Percentiles rank a stretch among this genome's conserved stretches.
Conservation (phyloP, 2,888 invertebrate species). For the Pegoplata infirma region DNA sequence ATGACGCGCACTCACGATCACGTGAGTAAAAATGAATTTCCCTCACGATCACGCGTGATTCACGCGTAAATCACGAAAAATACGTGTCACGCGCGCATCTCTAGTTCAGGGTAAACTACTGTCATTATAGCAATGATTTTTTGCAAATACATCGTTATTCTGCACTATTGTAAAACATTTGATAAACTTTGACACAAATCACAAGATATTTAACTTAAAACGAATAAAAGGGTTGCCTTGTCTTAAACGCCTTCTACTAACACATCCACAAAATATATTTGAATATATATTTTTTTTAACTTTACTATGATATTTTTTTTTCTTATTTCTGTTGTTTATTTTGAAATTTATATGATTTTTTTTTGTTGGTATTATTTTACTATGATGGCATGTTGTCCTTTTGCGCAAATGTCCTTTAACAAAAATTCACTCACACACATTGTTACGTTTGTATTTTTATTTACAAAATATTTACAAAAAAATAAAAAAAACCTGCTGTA, state of each 20-base stretch:
- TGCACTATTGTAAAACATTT: background rate
- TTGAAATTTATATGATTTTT: slow-evolving; percentile 48
- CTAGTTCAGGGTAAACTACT: too few relatives aligned
- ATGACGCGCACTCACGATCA: too few relatives aligned
- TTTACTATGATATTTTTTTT: slow-evolving; percentile 3
- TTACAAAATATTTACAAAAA: background rate
- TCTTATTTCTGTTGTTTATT: slow-evolving; percentile 28
- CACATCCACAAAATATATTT: background rate
- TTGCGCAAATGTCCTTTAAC: slow-evolving; percentile 53
- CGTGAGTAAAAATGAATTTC: too few relatives aligned
- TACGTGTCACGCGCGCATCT: too few relatives aligned
- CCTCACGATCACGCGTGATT: too few relatives aligned
- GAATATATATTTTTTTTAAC: background rate
- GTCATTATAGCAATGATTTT: too few relatives aligned
- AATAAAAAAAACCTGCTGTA: too few relatives aligned
- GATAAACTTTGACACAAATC: slow-evolving; percentile 22
- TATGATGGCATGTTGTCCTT: slow-evolving; percentile 47
- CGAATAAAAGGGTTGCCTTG: slow-evolving; percentile 12
- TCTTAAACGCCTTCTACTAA: slow-evolving; percentile 17
- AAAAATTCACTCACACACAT: slow-evolving; percentile 1
- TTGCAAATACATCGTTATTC: too few relatives aligned
- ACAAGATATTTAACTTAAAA: slow-evolving; percentile 6
- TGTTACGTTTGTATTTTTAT: slow-evolving; percentile 12
- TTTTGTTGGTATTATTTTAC: background rate
- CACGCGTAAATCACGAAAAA: too few relatives aligned